A percentile compares a stretch with the other conserved stretches of the same genome.
Evolutionary conservation across 2,888 invertebrate genomes (phyloP).

Genomic region (Aporophyla nigra): DNA sequence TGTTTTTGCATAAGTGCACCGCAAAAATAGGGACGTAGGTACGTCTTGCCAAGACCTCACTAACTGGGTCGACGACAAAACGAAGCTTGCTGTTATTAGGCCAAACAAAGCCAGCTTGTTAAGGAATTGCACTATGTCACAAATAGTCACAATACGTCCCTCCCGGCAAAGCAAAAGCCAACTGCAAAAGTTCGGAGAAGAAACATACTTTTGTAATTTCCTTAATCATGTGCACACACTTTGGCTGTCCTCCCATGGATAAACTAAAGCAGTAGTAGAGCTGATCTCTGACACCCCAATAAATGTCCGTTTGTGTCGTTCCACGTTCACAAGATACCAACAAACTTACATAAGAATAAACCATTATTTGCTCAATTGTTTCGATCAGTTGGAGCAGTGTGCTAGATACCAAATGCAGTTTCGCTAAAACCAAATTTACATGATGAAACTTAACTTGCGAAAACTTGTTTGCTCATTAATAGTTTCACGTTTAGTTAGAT

Average conservation of each 20-base stretch:
- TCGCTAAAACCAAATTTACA: background rate
- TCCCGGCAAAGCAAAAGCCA: slow-evolving; percentile 32
- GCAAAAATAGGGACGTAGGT: slow-evolving; percentile 70
- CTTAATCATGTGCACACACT: slow-evolving; percentile 14
- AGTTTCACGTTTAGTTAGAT: background rate
- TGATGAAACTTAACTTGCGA: background rate
- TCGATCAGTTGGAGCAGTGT: background rate
- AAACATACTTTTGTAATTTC: slow-evolving; percentile 12
- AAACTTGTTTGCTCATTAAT: background rate
- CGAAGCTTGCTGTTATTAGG: slow-evolving; percentile 75
- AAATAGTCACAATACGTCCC: slow-evolving; percentile 36
- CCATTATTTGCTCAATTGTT: background rate
- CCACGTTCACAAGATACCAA: too few species aligned
- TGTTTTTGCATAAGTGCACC: slow-evolving; percentile 75
- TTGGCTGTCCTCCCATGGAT: background rate
- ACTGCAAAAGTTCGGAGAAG: slow-evolving; percentile 25
- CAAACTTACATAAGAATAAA: background rate
- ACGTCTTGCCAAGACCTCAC: slow-evolving; percentile 56
- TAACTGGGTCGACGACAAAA: slow-evolving; percentile 75
- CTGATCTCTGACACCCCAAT: background rate
- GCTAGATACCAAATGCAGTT: background rate
- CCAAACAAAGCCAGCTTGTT: slow-evolving; percentile 71
- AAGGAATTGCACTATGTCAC: slow-evolving; percentile 63
- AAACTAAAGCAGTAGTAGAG: background rate
- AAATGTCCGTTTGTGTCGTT: background rate